phyloP scores from a whole-genome alignment of 1,140 invertebrate species.

The Fopius arisanus region DNA sequence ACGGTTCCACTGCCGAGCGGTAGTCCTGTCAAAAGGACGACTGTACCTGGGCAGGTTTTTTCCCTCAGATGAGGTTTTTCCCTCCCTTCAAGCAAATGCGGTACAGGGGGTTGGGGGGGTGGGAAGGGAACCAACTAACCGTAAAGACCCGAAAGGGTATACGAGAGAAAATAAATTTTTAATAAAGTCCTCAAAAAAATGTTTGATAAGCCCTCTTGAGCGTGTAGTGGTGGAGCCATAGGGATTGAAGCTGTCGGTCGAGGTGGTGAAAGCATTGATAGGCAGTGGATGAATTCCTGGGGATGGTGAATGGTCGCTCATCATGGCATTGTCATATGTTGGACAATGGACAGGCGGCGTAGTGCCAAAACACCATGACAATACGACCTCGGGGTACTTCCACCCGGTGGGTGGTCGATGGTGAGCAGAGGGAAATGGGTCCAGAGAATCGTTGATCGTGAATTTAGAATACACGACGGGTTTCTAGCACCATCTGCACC shows the following conservation, averaged over 20 bases:
- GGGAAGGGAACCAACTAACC: too few species aligned
- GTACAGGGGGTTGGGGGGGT: too few species aligned
- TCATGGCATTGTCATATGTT: conserved; percentile 43
- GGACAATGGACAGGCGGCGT: conserved; percentile 38
- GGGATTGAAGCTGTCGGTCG: background rate
- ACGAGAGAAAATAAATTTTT: too few species aligned
- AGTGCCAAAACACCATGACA: conserved; percentile 39
- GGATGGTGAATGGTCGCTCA: conserved; percentile 35
- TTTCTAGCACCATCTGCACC: background rate
- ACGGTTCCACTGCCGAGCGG: too few species aligned
- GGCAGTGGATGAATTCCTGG: background rate
- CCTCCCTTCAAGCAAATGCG: too few species aligned
- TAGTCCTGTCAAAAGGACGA: too few species aligned
- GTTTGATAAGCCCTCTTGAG: background rate
- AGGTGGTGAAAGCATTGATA: conserved; percentile 23
- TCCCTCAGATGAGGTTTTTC: too few species aligned
- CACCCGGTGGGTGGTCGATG: background rate
- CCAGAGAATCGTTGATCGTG: background rate
- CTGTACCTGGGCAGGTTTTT: too few species aligned
- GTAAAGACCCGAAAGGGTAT: too few species aligned
- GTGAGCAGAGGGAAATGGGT: background rate
- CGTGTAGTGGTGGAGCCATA: background rate
- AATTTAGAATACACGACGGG: background rate
- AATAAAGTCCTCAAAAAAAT: too few species aligned
- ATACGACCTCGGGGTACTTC: conserved; percentile 30